phyloP scores from a whole-genome alignment of 2,888 invertebrate species.

The Apamea sordens region DNA sequence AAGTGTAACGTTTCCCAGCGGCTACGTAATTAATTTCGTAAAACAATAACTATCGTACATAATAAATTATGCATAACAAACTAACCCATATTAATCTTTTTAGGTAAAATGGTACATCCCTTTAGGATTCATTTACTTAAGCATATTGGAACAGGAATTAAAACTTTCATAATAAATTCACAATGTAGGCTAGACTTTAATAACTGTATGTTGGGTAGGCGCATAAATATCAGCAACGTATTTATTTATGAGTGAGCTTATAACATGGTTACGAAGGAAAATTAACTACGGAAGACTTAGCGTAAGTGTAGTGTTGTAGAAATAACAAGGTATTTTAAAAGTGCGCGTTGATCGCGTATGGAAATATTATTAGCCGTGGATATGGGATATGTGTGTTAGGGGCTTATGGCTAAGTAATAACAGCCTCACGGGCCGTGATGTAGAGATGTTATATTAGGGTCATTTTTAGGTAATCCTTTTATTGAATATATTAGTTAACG shows the following conservation, averaged over 20 bases:
- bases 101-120: conserved; percentile 62
- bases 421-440: no score
- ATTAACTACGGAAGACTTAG: conserved; percentile 35
- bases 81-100: conserved; percentile 66
- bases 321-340: conserved; percentile 30
- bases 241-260: conserved; percentile 59
- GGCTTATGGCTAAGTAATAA: no score
- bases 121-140: conserved; percentile 66
- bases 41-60: conserved; percentile 49
- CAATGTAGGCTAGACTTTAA: conserved; percentile 55
- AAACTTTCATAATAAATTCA: conserved; percentile 69
- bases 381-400: not conserved
- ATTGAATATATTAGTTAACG: no score
- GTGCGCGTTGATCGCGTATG: not conserved
- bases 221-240: conserved; percentile 53
- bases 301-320: not conserved
- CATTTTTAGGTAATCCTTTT: no score
- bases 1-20: conserved; percentile 31
- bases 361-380: conserved; percentile 24
- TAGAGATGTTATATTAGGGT: no score
- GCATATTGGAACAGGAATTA: conserved; percentile 64
- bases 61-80: conserved; percentile 61
- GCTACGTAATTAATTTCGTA: conserved; percentile 51
- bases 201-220: conserved; percentile 46
- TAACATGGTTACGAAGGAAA: conserved; percentile 40